phyloP scores from a whole-genome alignment of 30 jellyfish, hydroid and myxozoan genomes.

The Sanderia malayensis region DNA sequence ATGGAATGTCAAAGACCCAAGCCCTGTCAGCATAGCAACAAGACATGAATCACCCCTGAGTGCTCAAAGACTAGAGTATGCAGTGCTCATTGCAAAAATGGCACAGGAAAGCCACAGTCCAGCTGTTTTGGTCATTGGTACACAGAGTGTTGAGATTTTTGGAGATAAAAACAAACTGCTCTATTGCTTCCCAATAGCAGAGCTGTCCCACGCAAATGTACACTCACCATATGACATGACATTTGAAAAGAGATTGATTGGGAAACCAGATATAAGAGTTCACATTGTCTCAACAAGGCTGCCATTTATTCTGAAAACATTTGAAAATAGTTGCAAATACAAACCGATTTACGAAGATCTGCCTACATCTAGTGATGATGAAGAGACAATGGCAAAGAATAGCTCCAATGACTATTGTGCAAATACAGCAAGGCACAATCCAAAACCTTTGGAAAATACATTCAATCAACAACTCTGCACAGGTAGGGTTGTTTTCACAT shows the following conservation, averaged over 20 bases:
- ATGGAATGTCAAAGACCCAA: slow-evolving; percentile 45
- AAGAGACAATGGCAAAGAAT: too few species aligned
- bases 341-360: slow-evolving; percentile 54
- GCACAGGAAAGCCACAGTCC: slow-evolving; percentile 69
- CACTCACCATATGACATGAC: slow-evolving; percentile 88
- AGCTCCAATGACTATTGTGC: too few species aligned
- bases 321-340: slow-evolving; percentile 33
- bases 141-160: slow-evolving; percentile 27
- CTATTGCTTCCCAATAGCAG: slow-evolving; percentile 17
- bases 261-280: slow-evolving; percentile 53
- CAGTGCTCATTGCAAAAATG: slow-evolving; percentile 46
- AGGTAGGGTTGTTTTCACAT: too few species aligned
- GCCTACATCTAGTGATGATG: slow-evolving; percentile 29
- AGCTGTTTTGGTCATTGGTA: slow-evolving; percentile 44
- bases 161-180: slow-evolving; percentile 26
- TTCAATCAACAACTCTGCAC: too few species aligned
- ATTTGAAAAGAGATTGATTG: slow-evolving; percentile 45
- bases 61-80: slow-evolving; percentile 15
- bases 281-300: slow-evolving; percentile 59
- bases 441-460: too few species aligned
- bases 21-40: neutral
- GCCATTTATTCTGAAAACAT: slow-evolving; percentile 31
- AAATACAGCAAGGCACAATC: too few species aligned
- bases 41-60: slow-evolving; percentile 12
- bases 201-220: slow-evolving; percentile 40